Conservation (phyloP, 23 tunicate species). For the Trididemnum nubilum region DNA sequence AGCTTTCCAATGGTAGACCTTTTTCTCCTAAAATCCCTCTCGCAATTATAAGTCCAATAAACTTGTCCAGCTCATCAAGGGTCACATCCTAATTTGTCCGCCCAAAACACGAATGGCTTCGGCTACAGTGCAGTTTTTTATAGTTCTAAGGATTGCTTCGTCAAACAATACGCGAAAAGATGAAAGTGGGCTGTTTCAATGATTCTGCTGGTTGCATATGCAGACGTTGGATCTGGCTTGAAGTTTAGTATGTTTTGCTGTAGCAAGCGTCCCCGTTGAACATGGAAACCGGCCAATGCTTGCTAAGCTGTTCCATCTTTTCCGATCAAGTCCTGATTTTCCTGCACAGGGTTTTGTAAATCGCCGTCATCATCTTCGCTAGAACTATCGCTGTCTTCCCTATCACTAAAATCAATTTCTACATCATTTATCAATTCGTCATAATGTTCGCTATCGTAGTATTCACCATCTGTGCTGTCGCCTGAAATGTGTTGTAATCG, state of each 20-base stretch:
- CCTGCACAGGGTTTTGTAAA: too few species aligned
- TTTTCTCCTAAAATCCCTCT: slow-evolving; percentile 20
- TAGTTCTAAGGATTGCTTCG: slow-evolving; percentile 20
- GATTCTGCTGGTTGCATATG: slow-evolving; percentile 28
- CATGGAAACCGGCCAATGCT: too few species aligned
- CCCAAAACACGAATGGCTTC: neutral
- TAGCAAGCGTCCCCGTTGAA: slow-evolving; percentile 22
- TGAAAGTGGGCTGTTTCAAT: slow-evolving; percentile 23
- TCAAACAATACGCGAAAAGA: slow-evolving; percentile 20
- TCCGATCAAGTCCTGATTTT: too few species aligned
- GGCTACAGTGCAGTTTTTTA: slow-evolving; percentile 15
- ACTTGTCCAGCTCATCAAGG: slow-evolving; percentile 30
- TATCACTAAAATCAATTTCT: too few species aligned
- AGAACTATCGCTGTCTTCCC: too few species aligned
- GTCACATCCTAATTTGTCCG: slow-evolving; percentile 10
- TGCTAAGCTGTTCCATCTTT: too few species aligned
- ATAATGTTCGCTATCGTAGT: too few species aligned
- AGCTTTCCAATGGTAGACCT: slow-evolving; percentile 15
- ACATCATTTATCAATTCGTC: too few species aligned
- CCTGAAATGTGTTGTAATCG: too few species aligned
- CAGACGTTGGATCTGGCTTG: slow-evolving; percentile 29
- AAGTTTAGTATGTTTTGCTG: slow-evolving; percentile 15
- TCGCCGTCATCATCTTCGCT: too few species aligned
- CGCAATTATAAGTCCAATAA: slow-evolving; percentile 25
- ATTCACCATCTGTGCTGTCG: too few species aligned